Base-by-base conservation (phyloP, 2,888 invertebrate species). In the Lithophane socia region DNA sequence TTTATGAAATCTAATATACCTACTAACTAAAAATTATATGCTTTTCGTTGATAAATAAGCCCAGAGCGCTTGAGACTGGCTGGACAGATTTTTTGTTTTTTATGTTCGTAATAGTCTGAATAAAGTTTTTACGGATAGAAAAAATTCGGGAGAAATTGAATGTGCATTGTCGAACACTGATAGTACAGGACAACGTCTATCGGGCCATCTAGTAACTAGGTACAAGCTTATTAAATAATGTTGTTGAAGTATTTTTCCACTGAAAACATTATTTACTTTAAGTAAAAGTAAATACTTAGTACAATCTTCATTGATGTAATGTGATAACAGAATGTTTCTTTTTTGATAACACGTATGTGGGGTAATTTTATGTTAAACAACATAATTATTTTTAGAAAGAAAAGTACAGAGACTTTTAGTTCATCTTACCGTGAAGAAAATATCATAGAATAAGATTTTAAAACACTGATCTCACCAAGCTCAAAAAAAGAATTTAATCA, bases 271-370 rank as follows among this genome's bases (percentile, higher is more conserved):
- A 67, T 29, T 21, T 24, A 66, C 65, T 66, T 47, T 47, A 24
- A 49, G 1, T 21, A 21, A 81, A 81, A 29, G 63, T 64, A 56
- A 81, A 81, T 56, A 16, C 29, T 47, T 18, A 75, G 7, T 42
- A 29, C n/a, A 44, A 81, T 81, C 73, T 80, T 56, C 42, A 47
- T 65, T 82, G 65, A 66, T 76, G 76, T 65, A 52, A 54, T 18
- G 37, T 16, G 52, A 24, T 75, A 76, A 21, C 64, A 47, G 4
- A 42, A 58, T 47, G 64, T 65, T 82, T 37, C 16, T 5, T 75
- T 49, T 56, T 42, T 47, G 64, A 78, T 75, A 21, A 75, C 7
- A 64, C 8, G 16, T 12, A 58, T 52, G 49, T 82, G 49, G 63
- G 49, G 63, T 29, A 63, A 77, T 72, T 54, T 61, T 37, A 79